Evolutionary conservation across 2,113 vertebrate species (phyloP).

Genomic region (Paramormyrops kingsleyae): DNA sequence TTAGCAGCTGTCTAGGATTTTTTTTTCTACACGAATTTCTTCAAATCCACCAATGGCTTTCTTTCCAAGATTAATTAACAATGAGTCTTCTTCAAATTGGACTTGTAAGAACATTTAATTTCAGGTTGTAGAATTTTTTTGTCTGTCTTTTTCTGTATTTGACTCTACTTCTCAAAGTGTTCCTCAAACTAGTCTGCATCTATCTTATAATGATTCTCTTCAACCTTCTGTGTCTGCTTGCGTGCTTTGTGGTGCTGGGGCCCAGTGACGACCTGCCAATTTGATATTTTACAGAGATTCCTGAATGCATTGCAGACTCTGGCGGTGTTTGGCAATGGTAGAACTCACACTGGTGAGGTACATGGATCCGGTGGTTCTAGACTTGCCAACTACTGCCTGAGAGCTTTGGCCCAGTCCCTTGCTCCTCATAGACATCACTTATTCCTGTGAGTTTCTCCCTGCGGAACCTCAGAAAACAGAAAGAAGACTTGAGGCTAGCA

Average conservation of each 20-base stretch:
- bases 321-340: conserved; percentile 99
- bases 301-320: conserved; percentile 40
- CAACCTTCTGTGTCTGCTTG: not conserved
- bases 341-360: conserved; percentile 99
- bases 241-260: not conserved
- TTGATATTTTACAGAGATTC: not conserved
- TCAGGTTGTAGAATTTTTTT: not conserved
- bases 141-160: not conserved
- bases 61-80: not conserved
- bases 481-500: not conserved
- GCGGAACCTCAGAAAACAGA: not conserved
- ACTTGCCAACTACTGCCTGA: conserved; percentile 96
- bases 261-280: not conserved
- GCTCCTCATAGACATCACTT: not conserved
- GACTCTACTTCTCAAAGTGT: not conserved
- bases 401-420: conserved; percentile 40
- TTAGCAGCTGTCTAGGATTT: not conserved
- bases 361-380: conserved; percentile 99
- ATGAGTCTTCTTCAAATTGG: not conserved
- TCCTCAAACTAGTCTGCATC: not conserved
- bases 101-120: not conserved
- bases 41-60: not conserved
- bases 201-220: not conserved
- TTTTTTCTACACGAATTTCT: not conserved
- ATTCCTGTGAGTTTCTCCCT: not conserved